Base-by-base conservation (phyloP, 2,113 vertebrate genomes). In the Mungos mungo region DNA sequence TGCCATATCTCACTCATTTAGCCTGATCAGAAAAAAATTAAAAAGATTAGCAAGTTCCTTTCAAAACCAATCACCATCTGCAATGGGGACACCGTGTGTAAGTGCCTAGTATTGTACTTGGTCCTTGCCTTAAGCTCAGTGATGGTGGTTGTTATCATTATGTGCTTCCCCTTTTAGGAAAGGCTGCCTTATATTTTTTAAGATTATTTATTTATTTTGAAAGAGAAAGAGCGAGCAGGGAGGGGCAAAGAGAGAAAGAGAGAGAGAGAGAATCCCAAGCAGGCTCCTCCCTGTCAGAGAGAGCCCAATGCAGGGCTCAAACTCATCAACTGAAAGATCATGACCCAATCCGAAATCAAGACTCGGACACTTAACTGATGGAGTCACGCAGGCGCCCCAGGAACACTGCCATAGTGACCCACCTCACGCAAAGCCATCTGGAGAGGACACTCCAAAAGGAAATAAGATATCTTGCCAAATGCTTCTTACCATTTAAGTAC, bases 1-100 rank as follows among this genome's bases (percentile, higher is more conserved):
- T 25, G 19, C 82, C 84, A 31, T 54, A 88, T 57, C 54, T 71
- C 82, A 87, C 50, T 88, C 50, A 76, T 88, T 93, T 96, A 90
- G 71, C 54, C 88, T 10, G 65, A 47, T 38, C 47, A 90, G 47
- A 77, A 95, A 87, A 89, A 60, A 69, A 27, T 3, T 50, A 29
- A n/a, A 90, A 45, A 81, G 79, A 69, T 13, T 33, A 82, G 33
- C 47, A 81, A 66, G 6, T 90, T 81, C 21, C 74, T 87, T 92
- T 69, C 52, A 18, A 35, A 95, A 77, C 19, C 57, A 54, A 47
- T 66, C n/a, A 9, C 47, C 50, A 52, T 33, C 60, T 86, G 45
- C 68, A 77, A 19, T 11, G 7, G 15, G 25, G 33, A 27, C 69
- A 60, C 71, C 18, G 8, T 38, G 52, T 6, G 2, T 15, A 35